Percentiles rank a stretch among this genome's conserved stretches.
Evolutionary conservation across 2,797 vertebrate genomes (phyloP).

Genomic region (Amazonetta brasiliensis): DNA sequence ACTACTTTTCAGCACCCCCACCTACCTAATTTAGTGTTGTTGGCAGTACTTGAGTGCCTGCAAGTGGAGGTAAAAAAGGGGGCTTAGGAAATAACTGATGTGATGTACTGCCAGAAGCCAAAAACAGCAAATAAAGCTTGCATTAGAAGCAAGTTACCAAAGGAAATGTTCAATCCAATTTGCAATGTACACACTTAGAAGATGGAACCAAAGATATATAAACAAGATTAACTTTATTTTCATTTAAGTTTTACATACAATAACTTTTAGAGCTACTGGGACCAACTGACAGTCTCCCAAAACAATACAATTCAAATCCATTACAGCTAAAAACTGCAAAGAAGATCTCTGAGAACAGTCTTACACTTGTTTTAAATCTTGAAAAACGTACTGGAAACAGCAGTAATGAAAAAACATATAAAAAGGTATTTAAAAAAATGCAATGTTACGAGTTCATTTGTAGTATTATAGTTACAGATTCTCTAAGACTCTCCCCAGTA

Average conservation of each 20-base stretch:
- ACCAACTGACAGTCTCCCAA: background rate
- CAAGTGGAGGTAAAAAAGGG: background rate
- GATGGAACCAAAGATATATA: background rate
- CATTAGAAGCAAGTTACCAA: background rate
- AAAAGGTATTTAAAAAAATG: slow-evolving; percentile 68
- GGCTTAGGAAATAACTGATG: background rate
- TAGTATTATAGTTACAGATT: background rate
- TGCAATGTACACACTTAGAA: background rate
- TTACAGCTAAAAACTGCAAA: background rate
- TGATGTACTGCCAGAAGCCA: background rate
- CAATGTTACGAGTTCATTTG: background rate
- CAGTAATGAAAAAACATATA: slow-evolving; percentile 33
- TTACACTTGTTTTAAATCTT: background rate
- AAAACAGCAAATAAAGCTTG: background rate
- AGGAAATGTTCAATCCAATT: background rate
- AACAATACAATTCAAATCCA: background rate
- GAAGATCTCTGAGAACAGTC: background rate
- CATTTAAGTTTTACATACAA: background rate
- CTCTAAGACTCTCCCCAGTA: background rate
- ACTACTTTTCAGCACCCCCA: background rate
- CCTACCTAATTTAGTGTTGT: background rate
- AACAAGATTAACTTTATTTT: slow-evolving; percentile 53
- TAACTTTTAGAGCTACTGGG: background rate
- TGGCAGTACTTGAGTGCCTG: background rate
- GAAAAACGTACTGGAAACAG: slow-evolving; percentile 4